Evolutionary conservation across 2,888 invertebrate genomes (phyloP).

Genomic region (Platerodrilus igneus): DNA sequence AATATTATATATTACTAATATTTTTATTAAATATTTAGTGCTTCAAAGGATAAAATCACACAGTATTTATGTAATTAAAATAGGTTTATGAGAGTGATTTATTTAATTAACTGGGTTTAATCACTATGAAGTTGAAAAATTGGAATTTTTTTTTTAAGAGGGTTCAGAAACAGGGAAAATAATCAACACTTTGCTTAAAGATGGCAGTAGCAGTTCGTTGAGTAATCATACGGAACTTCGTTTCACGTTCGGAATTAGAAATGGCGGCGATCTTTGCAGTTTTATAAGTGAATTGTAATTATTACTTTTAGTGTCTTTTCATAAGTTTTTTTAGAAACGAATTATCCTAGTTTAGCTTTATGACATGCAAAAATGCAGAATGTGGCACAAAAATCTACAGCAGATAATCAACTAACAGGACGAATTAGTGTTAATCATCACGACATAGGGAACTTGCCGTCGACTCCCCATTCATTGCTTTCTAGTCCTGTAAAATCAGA

Average conservation of each 20-base stretch:
- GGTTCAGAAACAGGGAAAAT: too few species aligned
- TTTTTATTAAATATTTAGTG: too few species aligned
- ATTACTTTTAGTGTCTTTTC: conserved; percentile 43
- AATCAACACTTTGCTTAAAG: too few species aligned
- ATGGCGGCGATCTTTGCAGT: conserved; percentile 64
- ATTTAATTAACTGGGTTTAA: too few species aligned
- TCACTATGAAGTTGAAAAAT: too few species aligned
- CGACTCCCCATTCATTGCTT: conserved; percentile 77
- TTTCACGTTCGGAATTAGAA: conserved; percentile 60
- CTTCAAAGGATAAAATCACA: too few species aligned
- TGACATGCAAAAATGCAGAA: conserved; percentile 85
- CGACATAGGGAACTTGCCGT: conserved; percentile 65
- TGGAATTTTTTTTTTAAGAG: too few species aligned
- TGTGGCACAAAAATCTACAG: conserved; percentile 71
- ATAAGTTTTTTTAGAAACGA: conserved; percentile 37
- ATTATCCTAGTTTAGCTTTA: conserved; percentile 51
- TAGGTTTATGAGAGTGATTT: too few species aligned
- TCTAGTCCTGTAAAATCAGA: conserved; percentile 79
- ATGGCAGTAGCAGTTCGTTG: conserved; percentile 8
- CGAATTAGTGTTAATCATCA: conserved; percentile 66
- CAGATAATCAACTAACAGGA: conserved; percentile 79
- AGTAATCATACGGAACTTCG: conserved; percentile 15
- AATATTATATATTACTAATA: too few species aligned
- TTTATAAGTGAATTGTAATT: conserved; percentile 58
- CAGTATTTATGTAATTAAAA: too few species aligned